These are phyloP conservation scores for Sebastiscus tertius DNA, from an alignment of 2,797 vertebrate genomes.

Conservation along the genomic window DNA sequence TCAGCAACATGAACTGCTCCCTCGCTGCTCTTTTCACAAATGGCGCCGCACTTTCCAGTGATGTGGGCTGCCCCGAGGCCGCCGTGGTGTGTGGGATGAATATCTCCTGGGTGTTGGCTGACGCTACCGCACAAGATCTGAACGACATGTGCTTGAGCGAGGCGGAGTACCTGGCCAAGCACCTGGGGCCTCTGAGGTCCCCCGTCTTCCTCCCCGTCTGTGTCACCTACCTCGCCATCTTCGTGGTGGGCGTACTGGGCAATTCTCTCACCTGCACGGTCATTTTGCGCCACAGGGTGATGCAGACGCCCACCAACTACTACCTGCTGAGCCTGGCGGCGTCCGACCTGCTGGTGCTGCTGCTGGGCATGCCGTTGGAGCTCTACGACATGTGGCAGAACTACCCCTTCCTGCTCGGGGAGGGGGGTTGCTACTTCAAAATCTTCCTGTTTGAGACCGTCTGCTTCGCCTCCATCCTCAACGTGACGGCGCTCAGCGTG, in stretches of 20 bases:
- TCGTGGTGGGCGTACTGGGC: slow-evolving; percentile 77
- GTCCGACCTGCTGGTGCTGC: slow-evolving; percentile 82
- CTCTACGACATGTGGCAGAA: slow-evolving; percentile 83
- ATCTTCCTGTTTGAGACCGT: slow-evolving; percentile 84
- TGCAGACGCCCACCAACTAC: slow-evolving; percentile 84
- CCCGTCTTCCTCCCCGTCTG: slow-evolving; percentile 76
- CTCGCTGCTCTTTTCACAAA: slow-evolving; percentile 3
- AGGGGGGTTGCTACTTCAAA: slow-evolving; percentile 82
- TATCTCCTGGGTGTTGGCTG: slow-evolving; percentile 51
- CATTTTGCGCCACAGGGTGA: slow-evolving; percentile 76
- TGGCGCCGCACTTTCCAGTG: background rate
- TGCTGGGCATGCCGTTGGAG: slow-evolving; percentile 83
- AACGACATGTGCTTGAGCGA: slow-evolving; percentile 65
- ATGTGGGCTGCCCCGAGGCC: slow-evolving; percentile 48
- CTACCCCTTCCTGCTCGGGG: slow-evolving; percentile 82
- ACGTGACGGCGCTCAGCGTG: slow-evolving; percentile 81
- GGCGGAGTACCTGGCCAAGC: slow-evolving; percentile 55
- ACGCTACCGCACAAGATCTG: slow-evolving; percentile 46
- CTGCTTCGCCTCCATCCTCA: slow-evolving; percentile 85
- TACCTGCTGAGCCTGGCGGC: slow-evolving; percentile 83
- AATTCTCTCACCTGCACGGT: slow-evolving; percentile 80
- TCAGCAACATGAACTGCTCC: slow-evolving; percentile 65
- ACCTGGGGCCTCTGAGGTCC: slow-evolving; percentile 69
- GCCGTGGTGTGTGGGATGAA: slow-evolving; percentile 64
- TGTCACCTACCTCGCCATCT: slow-evolving; percentile 77